Conservation (phyloP, 2,888 invertebrate genomes). For the Oscheius onirici region DNA sequence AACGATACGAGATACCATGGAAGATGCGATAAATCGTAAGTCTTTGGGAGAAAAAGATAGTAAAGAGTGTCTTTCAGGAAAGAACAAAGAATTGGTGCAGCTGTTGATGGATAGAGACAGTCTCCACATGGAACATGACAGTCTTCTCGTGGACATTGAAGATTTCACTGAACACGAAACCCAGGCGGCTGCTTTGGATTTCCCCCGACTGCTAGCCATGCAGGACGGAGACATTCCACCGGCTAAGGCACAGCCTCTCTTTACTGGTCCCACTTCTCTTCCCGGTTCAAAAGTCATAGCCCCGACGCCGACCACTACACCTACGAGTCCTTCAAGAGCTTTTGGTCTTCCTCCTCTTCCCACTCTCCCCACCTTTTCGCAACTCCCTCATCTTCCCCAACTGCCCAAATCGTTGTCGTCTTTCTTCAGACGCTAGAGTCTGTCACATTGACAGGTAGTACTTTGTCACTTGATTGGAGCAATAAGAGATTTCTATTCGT, state of each 20-base stretch:
- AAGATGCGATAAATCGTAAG: conserved; percentile 48
- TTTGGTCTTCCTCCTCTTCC: conserved; percentile 24
- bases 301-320: conserved; percentile 31
- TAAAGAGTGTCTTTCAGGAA: conserved; percentile 72
- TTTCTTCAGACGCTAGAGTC: conserved; percentile 26
- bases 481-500: conserved; percentile 28
- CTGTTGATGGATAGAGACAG: conserved; percentile 91
- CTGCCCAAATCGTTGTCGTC: conserved; percentile 32
- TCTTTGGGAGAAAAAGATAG: not conserved
- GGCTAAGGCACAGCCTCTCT: not conserved
- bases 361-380: not conserved
- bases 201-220: conserved; percentile 23
- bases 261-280: not conserved
- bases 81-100: conserved; percentile 89
- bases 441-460: conserved; percentile 12
- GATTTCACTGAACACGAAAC: conserved; percentile 80
- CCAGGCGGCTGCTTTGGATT: conserved; percentile 29
- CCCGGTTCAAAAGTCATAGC: conserved; percentile 21
- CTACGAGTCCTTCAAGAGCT: conserved; percentile 26
- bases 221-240: conserved; percentile 32
- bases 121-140: conserved; percentile 96
- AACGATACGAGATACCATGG: conserved; percentile 35
- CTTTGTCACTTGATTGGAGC: not conserved
- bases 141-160: conserved; percentile 95
- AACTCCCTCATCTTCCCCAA: conserved; percentile 16